Percentiles rank a stretch among this genome's conserved stretches.
These are phyloP conservation scores for Cuniculus paca DNA, from an alignment of 2,797 vertebrate genomes.

Conservation along the genomic window DNA sequence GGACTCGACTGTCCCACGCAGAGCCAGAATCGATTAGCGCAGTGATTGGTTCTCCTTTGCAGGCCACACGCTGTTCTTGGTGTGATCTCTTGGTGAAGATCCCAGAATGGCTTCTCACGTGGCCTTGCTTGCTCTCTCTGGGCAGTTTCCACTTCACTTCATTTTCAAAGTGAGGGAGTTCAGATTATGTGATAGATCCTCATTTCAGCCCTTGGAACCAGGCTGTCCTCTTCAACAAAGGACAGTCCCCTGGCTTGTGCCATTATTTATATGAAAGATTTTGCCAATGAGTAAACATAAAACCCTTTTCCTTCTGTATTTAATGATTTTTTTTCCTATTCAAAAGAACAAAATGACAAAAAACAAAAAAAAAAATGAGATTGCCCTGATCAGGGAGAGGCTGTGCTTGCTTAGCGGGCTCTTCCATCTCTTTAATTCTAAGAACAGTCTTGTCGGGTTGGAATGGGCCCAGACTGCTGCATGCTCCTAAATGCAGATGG, in stretches of 20 bases:
- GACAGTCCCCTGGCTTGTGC: not conserved
- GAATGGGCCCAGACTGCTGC: constrained; percentile 35
- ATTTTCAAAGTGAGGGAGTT: not conserved
- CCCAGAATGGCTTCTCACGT: not conserved
- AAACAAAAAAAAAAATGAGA: not conserved
- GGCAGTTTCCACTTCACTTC: not conserved
- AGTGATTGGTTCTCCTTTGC: not conserved
- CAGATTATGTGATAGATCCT: no score
- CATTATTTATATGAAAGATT: not conserved
- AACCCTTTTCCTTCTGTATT: not conserved
- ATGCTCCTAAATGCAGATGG: constrained; percentile 66
- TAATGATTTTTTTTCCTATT: not conserved
- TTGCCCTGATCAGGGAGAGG: not conserved
- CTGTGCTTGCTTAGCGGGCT: not conserved
- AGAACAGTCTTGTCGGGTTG: constrained; percentile 42
- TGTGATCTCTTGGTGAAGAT: not conserved
- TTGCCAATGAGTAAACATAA: not conserved
- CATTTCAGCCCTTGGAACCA: not conserved
- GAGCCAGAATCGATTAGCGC: not conserved
- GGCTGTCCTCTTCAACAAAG: not conserved
- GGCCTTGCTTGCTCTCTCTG: not conserved
- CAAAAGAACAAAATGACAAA: constrained; percentile 13
- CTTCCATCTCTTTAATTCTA: constrained; percentile 26
- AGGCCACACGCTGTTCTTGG: not conserved
- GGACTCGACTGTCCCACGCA: not conserved